Evolutionary conservation across 2,888 invertebrate genomes (phyloP).

Genomic region (Diabrotica balteata): DNA sequence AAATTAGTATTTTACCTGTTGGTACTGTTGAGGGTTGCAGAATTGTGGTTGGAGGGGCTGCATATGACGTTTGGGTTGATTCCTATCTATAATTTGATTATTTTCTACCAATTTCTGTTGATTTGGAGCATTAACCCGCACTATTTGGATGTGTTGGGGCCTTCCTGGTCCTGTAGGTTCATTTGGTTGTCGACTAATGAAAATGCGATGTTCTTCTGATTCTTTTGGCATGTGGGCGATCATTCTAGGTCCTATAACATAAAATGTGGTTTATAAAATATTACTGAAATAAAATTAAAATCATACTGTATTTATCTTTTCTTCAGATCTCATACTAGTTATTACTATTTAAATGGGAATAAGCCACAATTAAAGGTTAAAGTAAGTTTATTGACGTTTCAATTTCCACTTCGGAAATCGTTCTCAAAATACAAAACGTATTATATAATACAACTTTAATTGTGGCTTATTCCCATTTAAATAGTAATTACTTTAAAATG

Average conservation of each 20-base stretch:
- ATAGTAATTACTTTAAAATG: too few species aligned
- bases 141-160: conserved; percentile 45
- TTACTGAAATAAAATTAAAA: too few species aligned
- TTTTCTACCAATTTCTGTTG: conserved; percentile 42
- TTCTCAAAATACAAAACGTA: too few species aligned
- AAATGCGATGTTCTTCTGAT: conserved; percentile 51
- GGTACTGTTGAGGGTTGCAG: conserved; percentile 38
- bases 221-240: conserved; percentile 51
- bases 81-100: conserved; percentile 38
- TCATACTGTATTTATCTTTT: too few species aligned
- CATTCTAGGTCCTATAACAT: conserved; percentile 40
- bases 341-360: too few species aligned
- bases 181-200: conserved; percentile 53
- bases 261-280: neutral
- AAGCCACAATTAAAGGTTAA: too few species aligned
- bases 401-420: too few species aligned
- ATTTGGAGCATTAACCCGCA: conserved; percentile 46
- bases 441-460: too few species aligned
- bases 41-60: conserved; percentile 44
- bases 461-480: too few species aligned
- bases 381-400: too few species aligned
- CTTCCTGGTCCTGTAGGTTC: conserved; percentile 58
- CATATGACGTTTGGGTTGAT: conserved; percentile 40
- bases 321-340: too few species aligned
- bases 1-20: conserved; percentile 18